Base-by-base conservation (phyloP, 2,113 vertebrate species). In the Microtus pennsylvanicus region DNA sequence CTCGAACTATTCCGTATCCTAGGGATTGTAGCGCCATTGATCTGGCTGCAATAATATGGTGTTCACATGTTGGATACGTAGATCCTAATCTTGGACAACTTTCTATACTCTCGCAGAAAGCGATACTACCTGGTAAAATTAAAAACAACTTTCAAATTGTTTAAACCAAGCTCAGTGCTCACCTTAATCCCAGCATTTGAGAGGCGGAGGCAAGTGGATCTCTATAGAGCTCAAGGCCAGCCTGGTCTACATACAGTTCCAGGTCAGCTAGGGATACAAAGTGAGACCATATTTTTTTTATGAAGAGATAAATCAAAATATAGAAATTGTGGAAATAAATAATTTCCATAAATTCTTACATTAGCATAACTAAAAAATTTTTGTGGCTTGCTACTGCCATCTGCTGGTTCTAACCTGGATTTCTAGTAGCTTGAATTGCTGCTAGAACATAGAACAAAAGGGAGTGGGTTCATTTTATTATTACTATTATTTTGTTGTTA, bases 331-430 rank as follows among this genome's bases (percentile, higher is more conserved):
- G 85, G 33, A 93, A 95, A 78, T 75, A 76, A 0, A 4, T 88
- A 22, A 90, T 96, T 97, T 97, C 63, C 52, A 14, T 42, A 77
- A 70, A 33, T 13, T 67, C 78, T 97, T 38, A 10, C 7, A 65
- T 8, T 28, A 76, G 26, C 69, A 50, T 7, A 24, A 26, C 7
- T 83, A 65, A 77, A 42, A 93, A 85, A 22, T 63, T 58, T 35
- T 93, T 82, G 11, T 50, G 45, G 58, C 74, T 94, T 96, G 78
- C 67, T 98, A 77, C 97, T 81, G 97, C 98, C 98, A 97, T 93
- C 98, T 98, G 81, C 91, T 96, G 98, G 93, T 85, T 75, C 52
- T 87, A 70, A 83, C 58, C 86, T 87, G 26, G 35, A 26, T 13
- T 70, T 63, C 33, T 26, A 90, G 58, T 52, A 55, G 61, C 65